These are phyloP conservation scores for Remorina albescens DNA, from an alignment of 2,797 vertebrate species.

Conservation along the genomic window DNA sequence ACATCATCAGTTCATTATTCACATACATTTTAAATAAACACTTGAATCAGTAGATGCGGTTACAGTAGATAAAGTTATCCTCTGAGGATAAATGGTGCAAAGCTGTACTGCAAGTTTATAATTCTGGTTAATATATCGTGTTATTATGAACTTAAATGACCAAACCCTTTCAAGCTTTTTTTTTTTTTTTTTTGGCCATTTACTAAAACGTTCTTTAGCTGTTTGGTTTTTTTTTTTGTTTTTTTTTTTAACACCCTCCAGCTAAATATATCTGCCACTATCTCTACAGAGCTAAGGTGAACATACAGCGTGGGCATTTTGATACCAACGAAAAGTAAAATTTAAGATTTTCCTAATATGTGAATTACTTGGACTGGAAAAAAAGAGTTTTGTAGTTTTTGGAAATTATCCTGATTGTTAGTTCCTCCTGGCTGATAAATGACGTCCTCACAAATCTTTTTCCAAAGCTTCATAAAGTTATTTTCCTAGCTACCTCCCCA, in stretches of 20 bases:
- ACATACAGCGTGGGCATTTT: too few relatives aligned
- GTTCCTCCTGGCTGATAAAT: not conserved
- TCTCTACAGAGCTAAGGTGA: too few relatives aligned
- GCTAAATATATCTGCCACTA: too few relatives aligned
- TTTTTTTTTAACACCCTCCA: too few relatives aligned
- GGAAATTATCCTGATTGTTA: not conserved
- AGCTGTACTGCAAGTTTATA: not conserved
- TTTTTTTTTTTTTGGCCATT: not conserved
- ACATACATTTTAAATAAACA: constrained; percentile 12
- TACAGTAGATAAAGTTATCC: not conserved
- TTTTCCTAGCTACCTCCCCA: too few relatives aligned
- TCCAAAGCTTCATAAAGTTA: too few relatives aligned
- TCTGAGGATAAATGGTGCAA: not conserved
- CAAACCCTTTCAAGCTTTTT: not conserved
- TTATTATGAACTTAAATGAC: not conserved
- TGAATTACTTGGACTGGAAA: too few relatives aligned
- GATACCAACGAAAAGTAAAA: too few relatives aligned
- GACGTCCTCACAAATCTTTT: too few relatives aligned
- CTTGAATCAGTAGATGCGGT: not conserved
- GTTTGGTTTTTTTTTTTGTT: too few relatives aligned
- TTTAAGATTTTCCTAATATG: too few relatives aligned
- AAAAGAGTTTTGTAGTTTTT: not conserved
- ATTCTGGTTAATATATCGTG: not conserved
- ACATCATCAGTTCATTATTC: not conserved
- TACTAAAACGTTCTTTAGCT: too few relatives aligned